Base-by-base conservation (phyloP, 2,888 invertebrate genomes). In the Meliscaeva auricollis region DNA sequence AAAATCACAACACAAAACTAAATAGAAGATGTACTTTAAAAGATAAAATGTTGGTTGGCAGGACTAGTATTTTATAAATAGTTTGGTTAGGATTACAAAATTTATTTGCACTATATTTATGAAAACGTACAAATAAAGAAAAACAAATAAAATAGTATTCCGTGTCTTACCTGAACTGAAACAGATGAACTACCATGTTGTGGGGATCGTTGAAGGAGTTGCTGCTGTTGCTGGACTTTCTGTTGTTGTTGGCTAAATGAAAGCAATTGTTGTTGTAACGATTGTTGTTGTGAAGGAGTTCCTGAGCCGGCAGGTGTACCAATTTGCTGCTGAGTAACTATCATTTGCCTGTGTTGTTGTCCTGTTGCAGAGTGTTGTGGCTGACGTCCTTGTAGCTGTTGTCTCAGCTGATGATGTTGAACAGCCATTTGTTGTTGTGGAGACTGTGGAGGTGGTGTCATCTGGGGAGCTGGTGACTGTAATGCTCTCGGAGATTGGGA, bases 381-480 rank as follows among this genome's bases (percentile, higher is more conserved):
- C 60, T 89, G 90, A 4, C 89, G 87, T 13, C 88, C 88, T 62
- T 90, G 90, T 11, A 90, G 79, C 77, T 90, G 91, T 58, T 92
- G 92, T 0, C 92, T 90, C 62, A 92, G 87, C 72, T 91, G 91
- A 58, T 85, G 85, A 66, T 90, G 90, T 64, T 89, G 90, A 8
- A 87, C 88, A 1, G 87, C 56, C 22, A 88, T 83, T 48, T 88
- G 87, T 32, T 88, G 90, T 56, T 90, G 91, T 0, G 92, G 91
- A 0, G 91, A 90, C 0, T 90, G 92, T 2, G 92, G 92, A 7
- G 92, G 92, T 3, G 92, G 92, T 0, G 92, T 92, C 91, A 91
- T 92, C 88, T 92, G 92, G 0, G 92, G 91, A 3, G 91, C 91
- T n/a, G 92, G 91, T 2, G 91, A 92, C 64, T 91, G 91, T 30